These are phyloP conservation scores for Cephus rjabovi DNA, from an alignment of 2,888 invertebrate species.

Conservation along the genomic window DNA sequence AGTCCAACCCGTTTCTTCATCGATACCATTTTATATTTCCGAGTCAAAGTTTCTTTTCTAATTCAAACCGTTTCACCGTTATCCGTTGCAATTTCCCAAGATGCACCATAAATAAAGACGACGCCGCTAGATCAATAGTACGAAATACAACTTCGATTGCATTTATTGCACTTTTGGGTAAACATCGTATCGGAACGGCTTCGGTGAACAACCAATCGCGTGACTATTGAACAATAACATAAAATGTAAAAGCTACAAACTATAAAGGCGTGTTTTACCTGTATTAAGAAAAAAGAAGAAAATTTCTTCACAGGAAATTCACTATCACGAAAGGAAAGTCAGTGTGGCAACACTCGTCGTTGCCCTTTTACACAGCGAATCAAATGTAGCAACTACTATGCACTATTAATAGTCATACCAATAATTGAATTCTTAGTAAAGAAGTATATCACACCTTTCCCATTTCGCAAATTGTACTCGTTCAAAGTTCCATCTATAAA, in stretches of 20 bases:
- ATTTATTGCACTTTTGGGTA: neutral
- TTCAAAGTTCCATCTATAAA: neutral
- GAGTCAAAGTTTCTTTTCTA: neutral
- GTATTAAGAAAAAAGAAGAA: neutral
- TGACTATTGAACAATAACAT: neutral
- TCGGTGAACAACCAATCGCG: neutral
- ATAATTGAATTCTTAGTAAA: neutral
- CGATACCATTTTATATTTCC: neutral
- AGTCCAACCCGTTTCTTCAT: neutral
- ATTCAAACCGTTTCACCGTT: neutral
- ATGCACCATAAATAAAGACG: neutral
- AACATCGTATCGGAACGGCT: neutral
- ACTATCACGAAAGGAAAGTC: neutral
- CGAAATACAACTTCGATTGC: neutral
- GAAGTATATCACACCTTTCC: neutral
- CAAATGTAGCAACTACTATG: neutral
- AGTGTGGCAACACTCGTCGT: neutral
- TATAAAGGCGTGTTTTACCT: neutral
- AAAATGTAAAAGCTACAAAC: neutral
- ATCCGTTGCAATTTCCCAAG: neutral
- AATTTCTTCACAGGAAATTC: neutral
- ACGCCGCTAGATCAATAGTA: neutral
- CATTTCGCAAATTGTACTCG: neutral
- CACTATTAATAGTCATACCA: neutral
- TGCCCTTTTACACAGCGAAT: neutral